Percentiles rank a stretch among this genome's conserved stretches.
Evolutionary conservation across 2,888 invertebrate species (phyloP).

Genomic region (Rhopalosiphum nymphaeae): DNA sequence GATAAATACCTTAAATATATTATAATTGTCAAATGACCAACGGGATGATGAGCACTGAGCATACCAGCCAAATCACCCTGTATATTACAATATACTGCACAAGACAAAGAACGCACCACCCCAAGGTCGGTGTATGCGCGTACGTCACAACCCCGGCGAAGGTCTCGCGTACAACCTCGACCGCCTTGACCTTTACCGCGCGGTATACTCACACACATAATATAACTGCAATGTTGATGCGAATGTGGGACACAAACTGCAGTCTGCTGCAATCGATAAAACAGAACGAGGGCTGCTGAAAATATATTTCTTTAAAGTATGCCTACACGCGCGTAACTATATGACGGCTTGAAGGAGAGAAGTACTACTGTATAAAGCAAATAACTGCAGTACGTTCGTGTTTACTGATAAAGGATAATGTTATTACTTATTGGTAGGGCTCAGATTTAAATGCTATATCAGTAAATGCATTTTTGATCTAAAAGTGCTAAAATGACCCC

Average conservation of each 20-base stretch:
- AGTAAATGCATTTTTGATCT: too few relatives aligned
- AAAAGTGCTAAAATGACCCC: too few relatives aligned
- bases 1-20: background rate
- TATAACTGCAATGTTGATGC: background rate
- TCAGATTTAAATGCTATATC: too few relatives aligned
- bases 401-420: background rate
- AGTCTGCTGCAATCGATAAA: background rate
- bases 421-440: too few relatives aligned
- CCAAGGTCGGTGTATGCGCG: conserved; percentile 22
- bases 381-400: background rate
- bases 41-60: background rate
- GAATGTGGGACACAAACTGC: background rate
- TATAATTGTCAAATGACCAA: background rate
- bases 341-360: background rate
- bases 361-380: too few relatives aligned
- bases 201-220: background rate
- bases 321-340: background rate
- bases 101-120: conserved; percentile 25
- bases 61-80: background rate
- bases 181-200: conserved; percentile 37
- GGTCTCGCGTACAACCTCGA: background rate
- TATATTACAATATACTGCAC: background rate
- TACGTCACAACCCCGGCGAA: conserved; percentile 40
- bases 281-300: background rate
- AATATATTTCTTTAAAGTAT: background rate